phyloP scores from a whole-genome alignment of 2,797 vertebrate genomes.

The Liparis tanakae region DNA sequence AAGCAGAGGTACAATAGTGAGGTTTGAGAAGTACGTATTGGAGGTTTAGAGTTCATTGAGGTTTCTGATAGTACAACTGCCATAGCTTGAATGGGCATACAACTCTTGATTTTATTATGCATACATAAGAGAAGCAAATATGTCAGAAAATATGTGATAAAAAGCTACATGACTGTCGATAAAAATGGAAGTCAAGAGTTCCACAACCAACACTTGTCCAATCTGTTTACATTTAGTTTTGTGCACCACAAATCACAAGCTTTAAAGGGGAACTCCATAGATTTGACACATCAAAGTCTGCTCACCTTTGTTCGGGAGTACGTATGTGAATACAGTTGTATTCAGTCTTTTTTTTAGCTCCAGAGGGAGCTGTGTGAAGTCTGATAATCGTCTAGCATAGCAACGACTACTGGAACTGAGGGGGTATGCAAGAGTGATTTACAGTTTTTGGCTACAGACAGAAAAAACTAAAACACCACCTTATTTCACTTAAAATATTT shows the following conservation, averaged over 20 bases:
- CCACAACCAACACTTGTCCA: not conserved
- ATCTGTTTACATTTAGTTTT: not conserved
- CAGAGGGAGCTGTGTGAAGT: not conserved
- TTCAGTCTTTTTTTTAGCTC: not conserved
- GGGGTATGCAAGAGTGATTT: not conserved
- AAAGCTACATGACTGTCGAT: not conserved
- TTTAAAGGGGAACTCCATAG: not conserved
- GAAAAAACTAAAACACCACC: not conserved
- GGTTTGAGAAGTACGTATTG: not conserved
- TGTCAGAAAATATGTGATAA: not conserved
- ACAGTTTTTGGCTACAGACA: not conserved
- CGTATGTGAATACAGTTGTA: not conserved
- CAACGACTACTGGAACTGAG: not conserved
- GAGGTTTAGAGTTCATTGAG: not conserved
- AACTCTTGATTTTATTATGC: not conserved
- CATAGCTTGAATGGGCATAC: not conserved
- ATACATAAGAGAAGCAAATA: not conserved
- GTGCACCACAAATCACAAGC: not conserved
- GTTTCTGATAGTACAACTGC: not conserved
- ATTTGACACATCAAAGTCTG: constrained; percentile 7
- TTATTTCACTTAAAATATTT: not conserved
- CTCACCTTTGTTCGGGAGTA: not conserved
- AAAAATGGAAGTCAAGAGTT: not conserved
- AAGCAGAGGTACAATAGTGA: not conserved
- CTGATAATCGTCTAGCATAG: not conserved